Conservation (phyloP, 2,888 invertebrate species). For the Dyspetes luteomarginatus region DNA sequence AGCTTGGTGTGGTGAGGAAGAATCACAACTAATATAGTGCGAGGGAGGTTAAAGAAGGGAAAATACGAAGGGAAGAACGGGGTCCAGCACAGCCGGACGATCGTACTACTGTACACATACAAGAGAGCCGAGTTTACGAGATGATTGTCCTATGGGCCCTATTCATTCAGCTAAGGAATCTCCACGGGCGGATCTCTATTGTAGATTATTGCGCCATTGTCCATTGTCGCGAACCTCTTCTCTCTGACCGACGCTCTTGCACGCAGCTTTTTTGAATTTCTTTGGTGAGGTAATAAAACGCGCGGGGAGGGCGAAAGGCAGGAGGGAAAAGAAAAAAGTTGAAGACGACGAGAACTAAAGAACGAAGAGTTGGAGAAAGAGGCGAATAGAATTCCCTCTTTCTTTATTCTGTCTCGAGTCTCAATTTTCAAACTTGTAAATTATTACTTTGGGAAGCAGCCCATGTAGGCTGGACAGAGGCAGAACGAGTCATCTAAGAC, state of each 20-base stretch:
- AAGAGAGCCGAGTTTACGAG: conserved; percentile 77
- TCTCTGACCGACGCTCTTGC: conserved; percentile 43
- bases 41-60: conserved; percentile 62
- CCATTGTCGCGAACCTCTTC: conserved; percentile 74
- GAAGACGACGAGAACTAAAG: not conserved
- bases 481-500: too few species aligned
- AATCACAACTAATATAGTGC: conserved; percentile 41
- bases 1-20: conserved; percentile 11
- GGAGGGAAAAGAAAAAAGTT: conserved; percentile 3
- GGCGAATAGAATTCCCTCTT: not conserved
- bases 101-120: conserved; percentile 55
- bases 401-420: not conserved
- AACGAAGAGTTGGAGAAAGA: not conserved
- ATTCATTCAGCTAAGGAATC: conserved; percentile 77
- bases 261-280: conserved; percentile 39
- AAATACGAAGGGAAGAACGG: conserved; percentile 64
- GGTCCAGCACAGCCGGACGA: conserved; percentile 19
- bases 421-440: conserved; percentile 10
- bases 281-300: not conserved
- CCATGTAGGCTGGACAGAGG: too few species aligned
- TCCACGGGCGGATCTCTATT: conserved; percentile 78
- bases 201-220: conserved; percentile 80
- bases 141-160: conserved; percentile 78
- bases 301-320: not conserved
- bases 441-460: too few species aligned